Base-by-base conservation (phyloP, 92 coral and sea anemone species). In the Porites divaricata region DNA sequence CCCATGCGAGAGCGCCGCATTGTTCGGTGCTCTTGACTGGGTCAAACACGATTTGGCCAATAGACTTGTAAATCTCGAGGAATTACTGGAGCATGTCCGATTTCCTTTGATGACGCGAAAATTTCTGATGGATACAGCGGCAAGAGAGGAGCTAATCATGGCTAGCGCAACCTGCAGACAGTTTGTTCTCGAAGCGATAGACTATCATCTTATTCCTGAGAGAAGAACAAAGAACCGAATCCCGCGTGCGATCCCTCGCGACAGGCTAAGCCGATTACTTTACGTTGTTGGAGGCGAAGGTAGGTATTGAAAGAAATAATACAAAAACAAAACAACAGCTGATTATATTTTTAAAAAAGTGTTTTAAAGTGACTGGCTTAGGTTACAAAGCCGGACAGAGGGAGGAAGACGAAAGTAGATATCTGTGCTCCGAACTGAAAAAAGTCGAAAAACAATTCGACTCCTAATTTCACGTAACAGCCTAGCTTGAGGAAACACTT, bases 221-320 rank as follows among this genome's bases (percentile, higher is more conserved):
- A 79, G 95, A 84, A 73, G 99, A 57, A 86, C 90, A 53, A 86
- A 85, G 35, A 72, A 90, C 82, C 64, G 77, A 52, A 87, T 89
- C 20, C 65, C 95, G 17, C 91, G 97, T 52, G 75, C 96, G 10
- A 89, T 94, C 70, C 98, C 98, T 14, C 78, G 99, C 72, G 96
- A 94, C n/a, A 88, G 91, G 67, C 90, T 95, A 13, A 96, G 94
- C 72, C 93, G 99, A 48, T 87, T 91, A 72, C 87, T 96, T 17
- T 96, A 94, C 64, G 80, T 96, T 17, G 90, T 96, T 22, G 99
- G 99, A 58, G 99, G 99, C 35, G 99, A 96, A 96, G 98, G 99
- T 96, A 74, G 89, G 23, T 12, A 8, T 3, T n/a, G 11, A n/a
- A 59, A 41, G 15, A 4, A 22, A 52, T 1, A 50, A 9, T 14